Evolutionary conservation across 1,140 invertebrate genomes (phyloP), one percentile per base, ranked within the genome.

Genomic region (Probaryconus sp.): DNA sequence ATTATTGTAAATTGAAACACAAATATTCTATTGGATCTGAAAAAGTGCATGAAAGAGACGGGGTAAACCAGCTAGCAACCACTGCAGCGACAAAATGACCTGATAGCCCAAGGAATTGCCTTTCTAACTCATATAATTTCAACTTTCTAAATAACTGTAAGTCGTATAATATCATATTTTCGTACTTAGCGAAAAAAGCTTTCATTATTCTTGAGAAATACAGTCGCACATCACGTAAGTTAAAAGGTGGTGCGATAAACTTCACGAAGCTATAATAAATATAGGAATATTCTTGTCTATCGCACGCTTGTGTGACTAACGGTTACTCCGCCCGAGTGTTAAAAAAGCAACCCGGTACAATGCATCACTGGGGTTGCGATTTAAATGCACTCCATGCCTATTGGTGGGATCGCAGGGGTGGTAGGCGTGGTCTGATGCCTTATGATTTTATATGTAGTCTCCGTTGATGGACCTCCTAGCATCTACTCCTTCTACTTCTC

Each of bases 361-460:
- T 87, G 83, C 85, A 86, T 48, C 78, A 75, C 77, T 74, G 79
- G 80, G 83, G 79, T 84, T 81, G 82, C 84, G 79, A 83, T 85
- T 86, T 77, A 83, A 85, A 87, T 87, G 86, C 85, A 87, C 72
- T 79, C 63, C 38, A 42, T 74, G 37, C 63, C 63, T 77, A 87
- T 87, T 87, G 85, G 86, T 35, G 79, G 78, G 76, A 40, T 55
- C 26, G 24, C 42, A 65, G 82, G 86, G 84, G 81, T 85, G 81
- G 78, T 86, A 70, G 86, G 86, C 86, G 86, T 87, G 86, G 86
- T 76, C 40, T 61, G 37, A 51, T 48, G 51, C 73, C 78, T 85
- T 86, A 85, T 86, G 82, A 85, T 86, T 86, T 85, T 86, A 84
- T 85, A 82, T 83, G 79, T 81, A 84, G 14, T 38, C 73, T 55